A percentile compares a stretch with the other conserved stretches of the same genome.
Conservation (phyloP, 2,888 invertebrate genomes). For the Adelphocoris suturalis region DNA sequence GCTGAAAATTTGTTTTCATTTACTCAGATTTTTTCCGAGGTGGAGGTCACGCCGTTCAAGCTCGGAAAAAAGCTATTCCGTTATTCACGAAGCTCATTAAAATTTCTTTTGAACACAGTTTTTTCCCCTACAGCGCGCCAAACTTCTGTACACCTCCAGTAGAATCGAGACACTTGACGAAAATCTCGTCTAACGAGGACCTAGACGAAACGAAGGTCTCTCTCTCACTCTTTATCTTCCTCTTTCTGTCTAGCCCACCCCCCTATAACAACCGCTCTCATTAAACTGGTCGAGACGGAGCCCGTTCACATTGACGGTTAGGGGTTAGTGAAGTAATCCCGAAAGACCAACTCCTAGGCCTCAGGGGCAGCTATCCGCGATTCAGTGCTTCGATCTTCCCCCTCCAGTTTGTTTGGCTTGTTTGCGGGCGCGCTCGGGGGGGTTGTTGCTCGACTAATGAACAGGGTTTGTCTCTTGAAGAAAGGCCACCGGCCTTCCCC, state of each 20-base stretch:
- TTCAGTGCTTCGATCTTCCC: conserved; percentile 31
- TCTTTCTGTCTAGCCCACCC: neutral
- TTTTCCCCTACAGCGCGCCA: neutral
- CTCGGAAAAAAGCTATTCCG: neutral
- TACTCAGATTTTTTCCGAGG: conserved; percentile 23
- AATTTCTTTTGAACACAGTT: conserved; percentile 41
- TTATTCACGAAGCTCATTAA: conserved; percentile 65
- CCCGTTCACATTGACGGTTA: neutral
- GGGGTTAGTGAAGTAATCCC: conserved; percentile 27
- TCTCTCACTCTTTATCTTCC: neutral
- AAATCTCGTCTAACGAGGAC: conserved; percentile 58
- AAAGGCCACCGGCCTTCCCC: conserved; percentile 5
- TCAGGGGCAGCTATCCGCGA: conserved; percentile 20
- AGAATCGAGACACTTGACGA: conserved; percentile 23
- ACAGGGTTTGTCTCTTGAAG: conserved; percentile 55
- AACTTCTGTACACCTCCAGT: conserved; percentile 7
- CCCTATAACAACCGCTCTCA: conserved; percentile 58
- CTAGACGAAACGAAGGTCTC: conserved; percentile 55
- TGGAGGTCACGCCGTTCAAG: conserved; percentile 12
- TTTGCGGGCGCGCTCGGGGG: conserved; percentile 48
- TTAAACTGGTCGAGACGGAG: conserved; percentile 38
- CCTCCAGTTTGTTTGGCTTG: conserved; percentile 56
- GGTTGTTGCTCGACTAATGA: conserved; percentile 59
- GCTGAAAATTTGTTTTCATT: neutral
- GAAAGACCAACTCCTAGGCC: conserved; percentile 8